Evolutionary conservation across 2,888 invertebrate genomes (phyloP), one percentile per base, ranked within the genome.

Genomic region (Dimorphilus gyrociliatus): DNA sequence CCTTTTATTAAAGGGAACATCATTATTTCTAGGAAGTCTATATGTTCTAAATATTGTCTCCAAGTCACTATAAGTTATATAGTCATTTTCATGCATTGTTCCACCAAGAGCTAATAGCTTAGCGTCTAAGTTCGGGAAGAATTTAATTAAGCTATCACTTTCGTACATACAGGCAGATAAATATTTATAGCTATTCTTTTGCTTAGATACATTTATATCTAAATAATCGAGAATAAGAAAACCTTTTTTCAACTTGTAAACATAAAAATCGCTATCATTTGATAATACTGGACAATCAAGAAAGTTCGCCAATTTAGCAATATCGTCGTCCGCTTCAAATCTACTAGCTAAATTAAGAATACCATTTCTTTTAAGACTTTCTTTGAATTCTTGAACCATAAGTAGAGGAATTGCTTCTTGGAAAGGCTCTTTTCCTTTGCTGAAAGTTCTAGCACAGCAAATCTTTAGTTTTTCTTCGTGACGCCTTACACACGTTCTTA

Each of bases 231-330:
- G 73, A 0, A 82, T 81, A 40, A 92, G 76, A 45, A 82, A 85
- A 1, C 66, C 65, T 15, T 43, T 47, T 2, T 69, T 62, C 1
- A 81, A 74, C 62, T 81, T 78, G 60, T 78, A 82, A 40, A 92
- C 76, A 50, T 76, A 86, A 63, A 86, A 92, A 64, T 92, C 92
- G 0, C 88, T 88, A 62, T 92, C 92, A 45, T 78, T 80, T 50
- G 85, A 86, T 3, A 92, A 57, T 2, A 92, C 76, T 0, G 88
- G 86, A 47, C 84, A 86, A 23, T 75, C 67, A 2, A 84, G 64
- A 16, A n/a, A 68, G 40, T 75, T 72, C 0, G 85, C 81, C 42
- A 88, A 60, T 0, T 76, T 74, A 0, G 85, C 86, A 32, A 86
- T 74, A 50, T 82, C 78, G 43, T 76, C 74, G 55, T 92, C 92